These are phyloP conservation scores for Heliconius sara DNA, from an alignment of 2,888 invertebrate genomes.

Conservation along the genomic window DNA sequence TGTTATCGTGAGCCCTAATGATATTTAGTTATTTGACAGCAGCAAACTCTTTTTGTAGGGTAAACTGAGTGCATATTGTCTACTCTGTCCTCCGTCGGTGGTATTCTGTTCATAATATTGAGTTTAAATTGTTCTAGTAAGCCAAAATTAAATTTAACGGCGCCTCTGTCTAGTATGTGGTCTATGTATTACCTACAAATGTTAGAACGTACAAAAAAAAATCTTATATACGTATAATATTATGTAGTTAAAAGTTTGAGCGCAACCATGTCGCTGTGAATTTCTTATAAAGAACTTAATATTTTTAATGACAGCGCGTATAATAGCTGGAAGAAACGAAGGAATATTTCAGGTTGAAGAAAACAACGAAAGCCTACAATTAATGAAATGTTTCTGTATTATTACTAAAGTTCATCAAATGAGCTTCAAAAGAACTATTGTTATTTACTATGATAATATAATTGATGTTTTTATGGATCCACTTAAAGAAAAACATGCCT, in stretches of 20 bases:
- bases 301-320: constrained; percentile 11
- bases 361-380: background rate
- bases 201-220: constrained; percentile 3
- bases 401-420: constrained; percentile 4
- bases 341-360: background rate
- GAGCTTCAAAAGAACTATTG: background rate
- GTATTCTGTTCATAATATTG: no score
- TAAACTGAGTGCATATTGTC: no score
- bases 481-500: constrained; percentile 5
- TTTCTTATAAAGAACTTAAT: constrained; percentile 12
- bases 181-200: background rate
- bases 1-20: no score
- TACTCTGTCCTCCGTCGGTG: no score
- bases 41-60: no score
- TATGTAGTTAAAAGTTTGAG: constrained; percentile 14
- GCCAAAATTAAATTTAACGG: background rate
- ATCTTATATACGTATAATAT: background rate
- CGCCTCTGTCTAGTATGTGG: background rate
- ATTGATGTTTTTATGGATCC: background rate
- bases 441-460: constrained; percentile 17
- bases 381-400: constrained; percentile 9
- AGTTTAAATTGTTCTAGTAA: no score
- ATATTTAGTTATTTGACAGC: no score
- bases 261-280: constrained; percentile 8
- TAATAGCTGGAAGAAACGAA: constrained; percentile 8